phyloP scores from a whole-genome alignment of 2,797 vertebrate species.

The Momotus momota region DNA sequence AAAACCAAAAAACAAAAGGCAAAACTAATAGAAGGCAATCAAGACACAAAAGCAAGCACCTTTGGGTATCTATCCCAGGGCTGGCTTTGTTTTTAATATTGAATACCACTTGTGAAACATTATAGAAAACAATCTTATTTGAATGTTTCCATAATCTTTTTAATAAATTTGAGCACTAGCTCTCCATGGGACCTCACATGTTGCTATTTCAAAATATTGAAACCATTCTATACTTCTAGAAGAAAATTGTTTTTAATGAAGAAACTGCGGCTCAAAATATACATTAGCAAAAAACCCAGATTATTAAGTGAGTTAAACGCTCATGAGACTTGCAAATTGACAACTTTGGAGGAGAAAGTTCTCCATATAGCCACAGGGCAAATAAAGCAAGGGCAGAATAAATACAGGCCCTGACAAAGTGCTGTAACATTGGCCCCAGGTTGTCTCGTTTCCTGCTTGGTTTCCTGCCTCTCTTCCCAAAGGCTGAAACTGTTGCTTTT shows the following conservation, averaged over 20 bases:
- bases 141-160: background rate
- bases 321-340: conserved; percentile 63
- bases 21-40: background rate
- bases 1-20: background rate
- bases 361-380: background rate
- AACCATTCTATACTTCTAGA: background rate
- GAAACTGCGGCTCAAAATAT: background rate
- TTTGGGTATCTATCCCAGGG: background rate
- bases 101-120: background rate
- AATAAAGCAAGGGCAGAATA: conserved; percentile 38
- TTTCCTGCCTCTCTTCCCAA: background rate
- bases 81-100: background rate
- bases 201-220: background rate
- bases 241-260: conserved; percentile 24
- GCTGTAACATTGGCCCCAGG: conserved; percentile 25
- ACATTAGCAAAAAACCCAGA: background rate
- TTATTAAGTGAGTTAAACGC: background rate
- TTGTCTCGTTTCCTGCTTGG: background rate
- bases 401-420: conserved; percentile 13
- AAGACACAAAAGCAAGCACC: background rate
- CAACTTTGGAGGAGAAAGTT: conserved; percentile 35
- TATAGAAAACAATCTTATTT: background rate
- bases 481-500: conserved; percentile 12
- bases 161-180: background rate
- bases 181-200: background rate